phyloP scores from a whole-genome alignment of 1,140 invertebrate species.

The Triops longicaudatus region DNA sequence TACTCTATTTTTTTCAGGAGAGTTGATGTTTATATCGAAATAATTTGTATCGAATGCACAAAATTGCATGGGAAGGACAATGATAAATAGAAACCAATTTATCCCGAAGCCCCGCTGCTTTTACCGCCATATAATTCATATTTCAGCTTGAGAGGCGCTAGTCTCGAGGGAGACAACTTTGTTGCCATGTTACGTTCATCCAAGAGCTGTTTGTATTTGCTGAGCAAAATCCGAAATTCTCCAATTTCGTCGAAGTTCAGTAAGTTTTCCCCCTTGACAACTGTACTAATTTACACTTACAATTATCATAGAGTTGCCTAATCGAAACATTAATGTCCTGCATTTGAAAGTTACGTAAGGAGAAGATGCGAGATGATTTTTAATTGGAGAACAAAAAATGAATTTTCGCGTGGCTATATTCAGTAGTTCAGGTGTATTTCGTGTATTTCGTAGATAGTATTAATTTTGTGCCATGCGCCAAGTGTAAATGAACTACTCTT shows the following conservation, averaged over 20 bases:
- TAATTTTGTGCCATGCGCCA: too few relatives aligned
- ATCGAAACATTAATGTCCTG: too few relatives aligned
- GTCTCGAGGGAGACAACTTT: neutral
- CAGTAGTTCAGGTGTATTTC: too few relatives aligned
- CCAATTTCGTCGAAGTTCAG: neutral
- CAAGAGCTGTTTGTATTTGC: neutral
- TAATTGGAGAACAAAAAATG: too few relatives aligned
- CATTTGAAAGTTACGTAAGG: too few relatives aligned
- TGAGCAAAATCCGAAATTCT: neutral
- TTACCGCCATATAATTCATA: neutral
- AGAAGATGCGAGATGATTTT: too few relatives aligned
- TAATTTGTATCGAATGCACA: neutral
- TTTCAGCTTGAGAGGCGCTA: neutral
- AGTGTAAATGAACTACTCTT: too few relatives aligned
- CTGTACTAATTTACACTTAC: neutral
- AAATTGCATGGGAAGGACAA: neutral
- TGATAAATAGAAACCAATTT: neutral
- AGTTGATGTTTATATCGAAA: constrained; percentile 2
- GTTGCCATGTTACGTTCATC: neutral
- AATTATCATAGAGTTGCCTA: neutral
- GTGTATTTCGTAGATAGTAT: too few relatives aligned
- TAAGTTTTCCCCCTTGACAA: neutral
- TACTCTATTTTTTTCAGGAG: constrained; percentile 2
- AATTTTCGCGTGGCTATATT: too few relatives aligned
- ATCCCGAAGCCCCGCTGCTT: neutral